These are phyloP conservation scores for Neuroscelio doddi DNA, from an alignment of 2,888 invertebrate species.

Conservation along the genomic window DNA sequence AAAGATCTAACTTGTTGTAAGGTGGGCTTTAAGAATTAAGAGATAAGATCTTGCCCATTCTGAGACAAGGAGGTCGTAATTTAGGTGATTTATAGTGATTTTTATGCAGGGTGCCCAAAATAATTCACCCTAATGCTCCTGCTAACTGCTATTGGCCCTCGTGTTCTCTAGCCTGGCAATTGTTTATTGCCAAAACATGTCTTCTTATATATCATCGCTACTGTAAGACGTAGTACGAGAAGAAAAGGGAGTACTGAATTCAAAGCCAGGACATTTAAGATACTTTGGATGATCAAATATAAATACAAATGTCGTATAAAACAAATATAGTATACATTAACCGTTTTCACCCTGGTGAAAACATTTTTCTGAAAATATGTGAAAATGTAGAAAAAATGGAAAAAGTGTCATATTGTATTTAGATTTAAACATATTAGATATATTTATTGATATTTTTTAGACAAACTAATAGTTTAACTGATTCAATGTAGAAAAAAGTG, in stretches of 20 bases:
- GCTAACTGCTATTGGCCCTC: slow-evolving; percentile 65
- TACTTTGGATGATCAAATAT: slow-evolving; percentile 3
- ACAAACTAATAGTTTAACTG: no score
- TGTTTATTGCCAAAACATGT: slow-evolving; percentile 65
- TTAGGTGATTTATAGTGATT: slow-evolving; percentile 67
- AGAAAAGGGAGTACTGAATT: slow-evolving; percentile 37
- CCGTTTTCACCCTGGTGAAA: no score
- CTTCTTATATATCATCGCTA: slow-evolving; percentile 51
- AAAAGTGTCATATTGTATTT: no score
- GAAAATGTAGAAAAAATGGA: no score
- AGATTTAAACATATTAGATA: no score
- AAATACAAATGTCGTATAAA: slow-evolving; percentile 1
- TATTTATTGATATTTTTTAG: no score
- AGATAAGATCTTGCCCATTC: slow-evolving; percentile 56
- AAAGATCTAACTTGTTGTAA: slow-evolving; percentile 55
- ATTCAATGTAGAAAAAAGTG: no score
- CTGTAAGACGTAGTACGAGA: slow-evolving; percentile 13
- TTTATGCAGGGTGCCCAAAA: slow-evolving; percentile 67
- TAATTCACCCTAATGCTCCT: slow-evolving; percentile 70
- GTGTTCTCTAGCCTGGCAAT: slow-evolving; percentile 52
- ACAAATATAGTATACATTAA: no score
- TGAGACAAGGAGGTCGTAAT: slow-evolving; percentile 57
- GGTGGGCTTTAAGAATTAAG: slow-evolving; percentile 51
- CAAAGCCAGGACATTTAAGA: slow-evolving; percentile 31
- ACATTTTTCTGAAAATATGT: no score